These are phyloP conservation scores for Electrona antarctica DNA, from an alignment of 2,113 vertebrate species.

Conservation along the genomic window DNA sequence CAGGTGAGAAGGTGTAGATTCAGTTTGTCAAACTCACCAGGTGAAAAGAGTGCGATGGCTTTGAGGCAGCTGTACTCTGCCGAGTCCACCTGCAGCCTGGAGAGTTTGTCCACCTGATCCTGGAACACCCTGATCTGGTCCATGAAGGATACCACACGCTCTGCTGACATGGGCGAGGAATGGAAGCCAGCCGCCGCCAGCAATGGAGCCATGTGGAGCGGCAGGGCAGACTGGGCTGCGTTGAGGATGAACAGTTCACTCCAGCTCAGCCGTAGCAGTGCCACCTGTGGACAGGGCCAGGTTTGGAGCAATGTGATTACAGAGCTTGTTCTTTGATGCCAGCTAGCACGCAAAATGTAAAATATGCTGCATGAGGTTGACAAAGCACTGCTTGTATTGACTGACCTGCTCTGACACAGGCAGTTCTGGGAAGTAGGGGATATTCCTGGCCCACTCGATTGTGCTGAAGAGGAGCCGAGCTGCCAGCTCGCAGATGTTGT, in stretches of 20 bases:
- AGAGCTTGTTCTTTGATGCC: too few relatives aligned
- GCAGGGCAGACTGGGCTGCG: constrained; percentile 93
- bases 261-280: constrained; percentile 93
- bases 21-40: constrained; percentile 75
- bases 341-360: too few relatives aligned
- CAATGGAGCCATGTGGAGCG: constrained; percentile 92
- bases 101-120: constrained; percentile 97
- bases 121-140: constrained; percentile 96
- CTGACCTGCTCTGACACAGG: constrained; percentile 88
- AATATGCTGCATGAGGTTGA: too few relatives aligned
- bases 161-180: constrained; percentile 92
- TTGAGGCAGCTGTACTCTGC: constrained; percentile 98
- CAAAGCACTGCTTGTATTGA: not conserved
- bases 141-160: constrained; percentile 96
- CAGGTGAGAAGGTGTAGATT: too few relatives aligned
- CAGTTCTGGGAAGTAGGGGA: constrained; percentile 93
- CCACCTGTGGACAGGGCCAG: constrained; percentile 71
- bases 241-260: constrained; percentile 98
- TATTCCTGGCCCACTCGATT: constrained; percentile 94
- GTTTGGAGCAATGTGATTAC: too few relatives aligned
- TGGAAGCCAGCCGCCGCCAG: constrained; percentile 95
- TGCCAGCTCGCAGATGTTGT: constrained; percentile 97
- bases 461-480: constrained; percentile 96
- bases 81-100: constrained; percentile 91
- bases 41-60: constrained; percentile 95